Base-by-base conservation (phyloP, 1,140 invertebrate genomes). In the Microplitis demolitor region DNA sequence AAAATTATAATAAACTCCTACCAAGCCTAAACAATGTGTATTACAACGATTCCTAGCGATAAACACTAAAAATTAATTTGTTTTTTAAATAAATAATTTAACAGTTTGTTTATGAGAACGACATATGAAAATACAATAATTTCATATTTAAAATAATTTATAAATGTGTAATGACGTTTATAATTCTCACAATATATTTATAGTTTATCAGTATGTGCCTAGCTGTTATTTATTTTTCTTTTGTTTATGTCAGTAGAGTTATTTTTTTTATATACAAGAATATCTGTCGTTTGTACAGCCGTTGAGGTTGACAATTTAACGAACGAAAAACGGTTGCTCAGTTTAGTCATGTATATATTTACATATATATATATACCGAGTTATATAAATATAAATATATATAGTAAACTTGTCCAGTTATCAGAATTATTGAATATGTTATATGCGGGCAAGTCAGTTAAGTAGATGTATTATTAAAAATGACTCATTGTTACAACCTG, bases 381-480 rank as follows among this genome's bases (percentile, higher is more conserved):
- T 58, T 16, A 37, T 16, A 35, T 31, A 68, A 9, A 8, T 16
- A 35, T 31, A 68, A 3, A 9, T 24, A 24, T 24, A 24, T 24
- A 24, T 24, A 24, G 16, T 66, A 16, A 45, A 31, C 62, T 51
- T 54, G 53, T 71, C 51, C 53, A 11, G 51, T 64, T 68, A 68
- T 68, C 66, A 34, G 34, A 56, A 33, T 71, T 71, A 71, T 71
- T 62, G 62, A 66, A 66, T 56, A 66, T 58, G 24, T 35, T 53
- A 45, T 50, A 66, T 71, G 51, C 70, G 70, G 62, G 70, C 35
- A 16, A 63, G 35, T 63, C 53, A 63, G 8, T 35, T 31, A n/a
- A 35, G 11, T 39, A 62, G 60, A 35, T 31, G 60, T 31, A 31
- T 31, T 11, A 62, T 62, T 62, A 33, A 34, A 62, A 35, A 34